phyloP scores from a whole-genome alignment of 2,113 vertebrate species.

The Eupsittula cactorum region DNA sequence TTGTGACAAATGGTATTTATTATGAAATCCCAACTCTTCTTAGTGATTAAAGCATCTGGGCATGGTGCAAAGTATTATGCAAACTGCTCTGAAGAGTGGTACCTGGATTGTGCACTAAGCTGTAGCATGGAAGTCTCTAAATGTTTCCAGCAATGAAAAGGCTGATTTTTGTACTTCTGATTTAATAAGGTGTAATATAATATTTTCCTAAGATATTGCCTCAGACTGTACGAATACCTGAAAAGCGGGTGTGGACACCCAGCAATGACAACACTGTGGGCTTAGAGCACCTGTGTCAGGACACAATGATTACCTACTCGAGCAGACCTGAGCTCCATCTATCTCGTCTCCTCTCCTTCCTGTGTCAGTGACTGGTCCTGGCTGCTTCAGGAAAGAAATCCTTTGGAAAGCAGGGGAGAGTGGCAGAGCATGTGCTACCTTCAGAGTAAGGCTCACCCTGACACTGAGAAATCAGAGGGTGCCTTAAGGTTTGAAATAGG shows the following conservation, averaged over 20 bases:
- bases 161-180: not conserved
- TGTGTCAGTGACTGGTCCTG: not conserved
- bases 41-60: not conserved
- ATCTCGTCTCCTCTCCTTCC: not conserved
- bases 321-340: not conserved
- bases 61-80: not conserved
- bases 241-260: not conserved
- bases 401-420: not conserved
- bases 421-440: not conserved
- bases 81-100: not conserved
- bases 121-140: not conserved
- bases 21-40: not conserved
- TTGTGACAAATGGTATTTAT: not conserved
- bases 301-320: rapidly evolving
- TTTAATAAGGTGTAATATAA: not conserved
- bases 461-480: not conserved
- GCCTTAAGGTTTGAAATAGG: not conserved
- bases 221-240: not conserved
- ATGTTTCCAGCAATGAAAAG: not conserved
- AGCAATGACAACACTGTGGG: not conserved
- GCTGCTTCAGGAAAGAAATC: not conserved
- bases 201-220: not conserved
- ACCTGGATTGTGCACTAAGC: too few relatives aligned
- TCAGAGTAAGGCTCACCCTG: not conserved
- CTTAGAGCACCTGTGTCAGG: not conserved